Evolutionary conservation across 2,797 vertebrate species (phyloP).

Genomic region (Danio jaintianensis): DNA sequence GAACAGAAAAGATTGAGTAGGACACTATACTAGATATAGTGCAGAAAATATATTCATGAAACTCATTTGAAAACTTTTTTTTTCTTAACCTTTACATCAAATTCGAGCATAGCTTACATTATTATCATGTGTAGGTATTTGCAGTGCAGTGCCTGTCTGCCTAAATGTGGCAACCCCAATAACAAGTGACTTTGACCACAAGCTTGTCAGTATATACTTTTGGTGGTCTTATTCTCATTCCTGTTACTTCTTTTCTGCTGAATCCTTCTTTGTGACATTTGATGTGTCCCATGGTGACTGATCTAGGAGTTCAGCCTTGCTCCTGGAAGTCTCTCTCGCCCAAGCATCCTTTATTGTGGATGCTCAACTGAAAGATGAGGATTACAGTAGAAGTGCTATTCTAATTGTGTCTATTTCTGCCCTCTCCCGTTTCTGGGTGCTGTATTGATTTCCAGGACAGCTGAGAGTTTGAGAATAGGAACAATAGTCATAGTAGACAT

Average conservation of each 20-base stretch:
- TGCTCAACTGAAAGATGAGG: slow-evolving; percentile 30
- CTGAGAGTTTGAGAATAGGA: slow-evolving; percentile 48
- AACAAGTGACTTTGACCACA: background rate
- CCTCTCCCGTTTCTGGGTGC: slow-evolving; percentile 42
- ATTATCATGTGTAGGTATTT: no score
- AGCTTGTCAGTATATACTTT: background rate
- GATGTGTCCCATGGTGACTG: slow-evolving; percentile 1
- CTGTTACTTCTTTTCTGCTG: background rate
- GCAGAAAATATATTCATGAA: no score
- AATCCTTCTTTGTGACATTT: slow-evolving; percentile 4
- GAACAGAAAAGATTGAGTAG: no score
- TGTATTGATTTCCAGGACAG: slow-evolving; percentile 48
- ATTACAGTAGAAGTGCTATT: slow-evolving; percentile 45
- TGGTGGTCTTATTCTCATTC: background rate
- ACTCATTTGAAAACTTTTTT: no score
- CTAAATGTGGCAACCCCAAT: background rate
- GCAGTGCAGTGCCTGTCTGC: no score
- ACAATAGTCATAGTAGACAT: slow-evolving; percentile 46
- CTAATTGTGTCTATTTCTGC: slow-evolving; percentile 47
- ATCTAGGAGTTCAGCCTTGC: background rate
- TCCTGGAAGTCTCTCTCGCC: background rate
- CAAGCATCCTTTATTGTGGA: slow-evolving; percentile 23
- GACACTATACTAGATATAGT: no score
- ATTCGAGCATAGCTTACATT: no score
- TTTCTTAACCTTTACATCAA: no score